A percentile compares a stretch with the other conserved stretches of the same genome.
Evolutionary conservation across 2,113 vertebrate species (phyloP).

Genomic region (Phoenicopterus ruber): DNA sequence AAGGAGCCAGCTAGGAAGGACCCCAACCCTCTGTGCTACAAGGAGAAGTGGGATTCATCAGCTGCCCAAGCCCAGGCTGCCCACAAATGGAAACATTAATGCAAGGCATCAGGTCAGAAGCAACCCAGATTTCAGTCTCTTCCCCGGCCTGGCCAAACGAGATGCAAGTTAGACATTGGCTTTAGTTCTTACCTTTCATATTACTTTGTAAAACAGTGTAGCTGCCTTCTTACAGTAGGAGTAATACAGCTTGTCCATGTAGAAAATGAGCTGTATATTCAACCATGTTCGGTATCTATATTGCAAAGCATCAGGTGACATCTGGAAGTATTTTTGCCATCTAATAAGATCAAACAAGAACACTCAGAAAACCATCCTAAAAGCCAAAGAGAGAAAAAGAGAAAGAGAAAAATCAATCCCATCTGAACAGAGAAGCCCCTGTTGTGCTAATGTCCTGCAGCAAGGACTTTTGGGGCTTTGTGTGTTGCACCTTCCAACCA

Average conservation of each 20-base stretch:
- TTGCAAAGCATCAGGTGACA: not conserved
- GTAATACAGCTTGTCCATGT: not conserved
- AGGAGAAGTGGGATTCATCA: not conserved
- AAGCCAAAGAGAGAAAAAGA: not conserved
- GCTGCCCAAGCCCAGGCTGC: not conserved
- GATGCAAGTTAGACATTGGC: not conserved
- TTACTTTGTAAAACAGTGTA: not conserved
- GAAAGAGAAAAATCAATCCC: not conserved
- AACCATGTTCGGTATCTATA: not conserved
- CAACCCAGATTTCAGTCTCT: not conserved
- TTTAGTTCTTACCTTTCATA: not conserved
- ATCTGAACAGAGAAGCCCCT: not conserved
- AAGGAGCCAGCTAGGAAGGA: not conserved
- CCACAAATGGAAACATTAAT: not conserved
- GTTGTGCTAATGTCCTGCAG: not conserved
- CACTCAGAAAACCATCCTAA: not conserved
- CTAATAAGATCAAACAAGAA: not conserved
- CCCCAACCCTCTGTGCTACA: accelerated
- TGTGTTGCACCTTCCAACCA: not conserved
- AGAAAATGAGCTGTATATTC: not conserved
- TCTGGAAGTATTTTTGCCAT: not conserved
- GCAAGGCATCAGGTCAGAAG: not conserved
- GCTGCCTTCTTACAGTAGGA: not conserved
- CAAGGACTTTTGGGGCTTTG: not conserved
- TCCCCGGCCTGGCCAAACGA: not conserved